Evolutionary conservation across 2,113 vertebrate genomes (phyloP), one percentile per base, ranked within the genome.

Genomic region (Drymodes brunneopygia): DNA sequence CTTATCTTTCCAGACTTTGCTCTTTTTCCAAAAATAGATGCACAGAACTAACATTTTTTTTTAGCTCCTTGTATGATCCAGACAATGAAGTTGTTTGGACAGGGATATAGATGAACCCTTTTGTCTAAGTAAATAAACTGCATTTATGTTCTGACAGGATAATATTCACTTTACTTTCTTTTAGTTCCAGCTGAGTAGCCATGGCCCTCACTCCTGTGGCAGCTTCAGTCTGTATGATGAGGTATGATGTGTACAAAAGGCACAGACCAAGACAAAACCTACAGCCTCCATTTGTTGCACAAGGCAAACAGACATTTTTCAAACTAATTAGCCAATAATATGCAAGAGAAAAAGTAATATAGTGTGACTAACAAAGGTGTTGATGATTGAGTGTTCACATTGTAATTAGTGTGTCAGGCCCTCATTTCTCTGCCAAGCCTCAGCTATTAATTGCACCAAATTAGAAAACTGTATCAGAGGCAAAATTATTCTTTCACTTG

Each of bases 281-380:
- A 97, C 98, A 97, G 98, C 97, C 98, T 98, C 98, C 98, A 98
- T 98, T 98, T 98, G 98, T 98, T 98, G 98, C 98, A 98, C 99
- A 99, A 98, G 98, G 98, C 98, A 99, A 99, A 99, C 98, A 99
- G 98, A 98, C 99, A 99, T 99, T 98, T 99, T 99, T 99, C 98
- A 98, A 99, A 98, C 98, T 99, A 99, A 99, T 99, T 99, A 99
- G 99, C 99, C 99, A 99, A 99, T 99, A 99, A 99, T 99, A 98
- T 99, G 99, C 98, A 98, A 98, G 98, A 98, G 98, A 98, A 98
- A 98, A 98, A 98, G 98, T 98, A 98, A 99, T 98, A 98, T 97
- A 97, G 97, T 98, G 98, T 98, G 98, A 99, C 98, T 99, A 99
- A 99, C 99, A 99, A 99, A 99, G 99, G 98, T 99, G 99, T 99